Evolutionary conservation across 2,797 vertebrate species (phyloP).

Genomic region (Diplodus sargus): DNA sequence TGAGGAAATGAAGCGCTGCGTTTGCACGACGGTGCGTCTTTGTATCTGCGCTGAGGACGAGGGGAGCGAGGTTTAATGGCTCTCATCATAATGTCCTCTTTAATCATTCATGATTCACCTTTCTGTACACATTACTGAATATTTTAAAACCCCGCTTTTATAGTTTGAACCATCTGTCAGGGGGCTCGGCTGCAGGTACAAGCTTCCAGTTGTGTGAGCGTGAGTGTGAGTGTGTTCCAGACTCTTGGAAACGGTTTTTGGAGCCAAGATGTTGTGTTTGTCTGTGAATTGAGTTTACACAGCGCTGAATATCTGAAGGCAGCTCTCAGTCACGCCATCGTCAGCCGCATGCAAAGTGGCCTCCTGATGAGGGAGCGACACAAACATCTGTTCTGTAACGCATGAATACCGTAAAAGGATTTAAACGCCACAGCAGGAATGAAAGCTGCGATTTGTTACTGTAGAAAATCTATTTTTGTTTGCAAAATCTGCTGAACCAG

Average conservation of each 20-base stretch:
- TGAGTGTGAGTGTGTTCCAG: neutral
- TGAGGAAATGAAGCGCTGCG: slow-evolving; percentile 6
- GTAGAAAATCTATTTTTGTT: neutral
- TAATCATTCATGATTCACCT: slow-evolving; percentile 69
- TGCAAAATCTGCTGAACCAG: too few relatives aligned
- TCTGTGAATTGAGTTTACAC: slow-evolving; percentile 7
- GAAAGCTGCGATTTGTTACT: accelerated
- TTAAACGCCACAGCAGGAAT: too few relatives aligned
- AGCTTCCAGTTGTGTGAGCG: neutral
- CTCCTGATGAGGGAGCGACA: neutral
- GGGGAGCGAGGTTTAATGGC: slow-evolving; percentile 40
- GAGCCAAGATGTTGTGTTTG: slow-evolving; percentile 6
- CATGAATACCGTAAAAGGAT: neutral
- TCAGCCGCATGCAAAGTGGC: slow-evolving; percentile 3
- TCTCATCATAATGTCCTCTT: slow-evolving; percentile 50
- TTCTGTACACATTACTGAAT: slow-evolving; percentile 57
- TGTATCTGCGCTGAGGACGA: neutral
- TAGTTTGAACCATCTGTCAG: slow-evolving; percentile 29
- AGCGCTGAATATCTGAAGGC: neutral
- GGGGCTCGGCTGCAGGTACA: slow-evolving; percentile 23
- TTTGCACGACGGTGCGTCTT: slow-evolving; percentile 39
- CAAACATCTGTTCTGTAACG: neutral
- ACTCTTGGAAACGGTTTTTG: neutral
- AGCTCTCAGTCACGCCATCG: slow-evolving; percentile 21
- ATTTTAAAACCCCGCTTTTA: slow-evolving; percentile 50